Percentiles rank a stretch among this genome's conserved stretches.
phyloP scores from a whole-genome alignment of 1,140 invertebrate species.

The Pseudoatta argentina region DNA sequence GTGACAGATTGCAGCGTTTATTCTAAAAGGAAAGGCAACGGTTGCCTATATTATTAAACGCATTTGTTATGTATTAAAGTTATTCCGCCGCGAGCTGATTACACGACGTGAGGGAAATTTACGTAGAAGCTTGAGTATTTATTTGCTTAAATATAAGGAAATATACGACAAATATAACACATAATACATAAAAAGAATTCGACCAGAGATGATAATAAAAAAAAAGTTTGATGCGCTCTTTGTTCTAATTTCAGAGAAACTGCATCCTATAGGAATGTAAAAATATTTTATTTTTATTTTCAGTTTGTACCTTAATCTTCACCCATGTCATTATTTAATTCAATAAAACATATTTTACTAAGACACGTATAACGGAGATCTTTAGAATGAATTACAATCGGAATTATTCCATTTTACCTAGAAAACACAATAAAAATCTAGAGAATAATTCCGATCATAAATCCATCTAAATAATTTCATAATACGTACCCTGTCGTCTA shows the following conservation, averaged over 20 bases:
- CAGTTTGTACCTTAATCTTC: background rate
- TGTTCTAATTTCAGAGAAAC: background rate
- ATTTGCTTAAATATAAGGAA: background rate
- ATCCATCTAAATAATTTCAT: too few relatives aligned
- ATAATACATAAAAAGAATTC: background rate
- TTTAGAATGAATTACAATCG: too few relatives aligned
- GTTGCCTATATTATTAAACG: conserved; percentile 14
- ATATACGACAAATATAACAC: background rate
- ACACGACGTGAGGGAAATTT: background rate
- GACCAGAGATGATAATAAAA: background rate
- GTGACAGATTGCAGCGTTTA: conserved; percentile 70
- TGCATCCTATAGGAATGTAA: background rate
- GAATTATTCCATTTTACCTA: too few relatives aligned
- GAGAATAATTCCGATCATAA: too few relatives aligned
- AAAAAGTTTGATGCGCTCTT: background rate
- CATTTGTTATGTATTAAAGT: conserved; percentile 2
- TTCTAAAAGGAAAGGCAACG: conserved; percentile 11
- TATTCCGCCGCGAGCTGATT: conserved; percentile 6
- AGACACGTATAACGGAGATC: too few relatives aligned
- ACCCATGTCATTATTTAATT: background rate
- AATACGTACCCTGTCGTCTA: too few relatives aligned
- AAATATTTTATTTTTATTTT: conserved; percentile 7
- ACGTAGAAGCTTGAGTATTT: background rate
- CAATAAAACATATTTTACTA: conserved; percentile 37
- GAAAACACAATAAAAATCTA: too few relatives aligned